A percentile compares a stretch with the other conserved stretches of the same genome.
These are phyloP conservation scores for Charadrius vociferus DNA, from an alignment of 2,113 vertebrate genomes.

Conservation along the genomic window DNA sequence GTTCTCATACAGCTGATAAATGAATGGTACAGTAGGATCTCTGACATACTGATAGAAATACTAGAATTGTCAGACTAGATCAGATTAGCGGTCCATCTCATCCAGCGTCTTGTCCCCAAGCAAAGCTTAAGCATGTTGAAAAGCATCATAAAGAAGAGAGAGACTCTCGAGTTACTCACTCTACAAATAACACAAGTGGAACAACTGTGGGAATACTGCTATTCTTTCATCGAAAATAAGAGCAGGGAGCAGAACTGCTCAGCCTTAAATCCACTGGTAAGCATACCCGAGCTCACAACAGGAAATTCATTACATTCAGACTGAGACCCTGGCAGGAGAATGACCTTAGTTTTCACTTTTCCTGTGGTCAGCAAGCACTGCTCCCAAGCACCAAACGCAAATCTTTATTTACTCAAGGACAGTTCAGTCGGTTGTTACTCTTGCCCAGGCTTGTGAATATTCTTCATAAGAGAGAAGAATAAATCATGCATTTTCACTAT, in stretches of 20 bases:
- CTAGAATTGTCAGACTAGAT: background rate
- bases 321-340: background rate
- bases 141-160: background rate
- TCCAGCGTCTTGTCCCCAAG: background rate
- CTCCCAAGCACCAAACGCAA: background rate
- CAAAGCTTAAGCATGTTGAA: background rate
- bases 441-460: background rate
- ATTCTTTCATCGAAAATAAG: background rate
- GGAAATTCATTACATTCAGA: background rate
- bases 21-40: background rate
- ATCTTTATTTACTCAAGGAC: background rate
- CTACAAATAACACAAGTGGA: background rate
- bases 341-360: background rate
- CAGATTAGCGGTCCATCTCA: background rate
- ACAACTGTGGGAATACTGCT: background rate
- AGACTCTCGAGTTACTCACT: rapidly evolving
- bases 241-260: background rate
- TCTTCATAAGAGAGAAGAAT: background rate
- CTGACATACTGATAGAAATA: background rate
- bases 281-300: background rate
- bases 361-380: background rate
- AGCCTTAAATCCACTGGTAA: background rate
- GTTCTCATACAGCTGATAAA: background rate
- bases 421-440: background rate
- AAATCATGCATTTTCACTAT: background rate